Conservation (phyloP, 2,113 vertebrate genomes). For the Alectura lathami region DNA sequence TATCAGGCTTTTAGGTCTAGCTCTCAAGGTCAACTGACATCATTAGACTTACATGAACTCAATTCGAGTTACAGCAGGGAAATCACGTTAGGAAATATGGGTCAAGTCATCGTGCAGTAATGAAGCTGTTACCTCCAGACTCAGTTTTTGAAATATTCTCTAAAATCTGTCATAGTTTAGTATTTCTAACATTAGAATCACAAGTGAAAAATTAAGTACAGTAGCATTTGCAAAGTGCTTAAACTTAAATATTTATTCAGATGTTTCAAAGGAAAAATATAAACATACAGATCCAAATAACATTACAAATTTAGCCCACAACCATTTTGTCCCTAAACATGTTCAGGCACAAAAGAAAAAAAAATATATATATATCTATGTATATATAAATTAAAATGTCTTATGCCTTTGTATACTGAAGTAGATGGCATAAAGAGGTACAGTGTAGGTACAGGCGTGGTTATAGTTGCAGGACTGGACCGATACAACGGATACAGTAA, state of each 20-base stretch:
- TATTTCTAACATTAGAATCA: background rate
- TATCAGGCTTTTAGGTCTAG: conserved; percentile 76
- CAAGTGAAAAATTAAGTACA: background rate
- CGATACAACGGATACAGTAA: background rate
- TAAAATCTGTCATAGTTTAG: conserved; percentile 8
- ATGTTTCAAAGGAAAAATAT: background rate
- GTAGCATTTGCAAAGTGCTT: background rate
- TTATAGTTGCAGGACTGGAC: background rate
- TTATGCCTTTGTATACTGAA: background rate
- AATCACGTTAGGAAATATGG: conserved; percentile 81
- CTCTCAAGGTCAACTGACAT: conserved; percentile 82
- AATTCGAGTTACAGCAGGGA: conserved; percentile 80
- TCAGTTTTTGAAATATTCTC: conserved; percentile 47
- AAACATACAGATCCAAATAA: background rate
- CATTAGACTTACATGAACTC: conserved; percentile 81
- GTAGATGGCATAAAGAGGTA: background rate
- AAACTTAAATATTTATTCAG: background rate
- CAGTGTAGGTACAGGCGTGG: background rate
- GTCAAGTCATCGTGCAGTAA: conserved; percentile 75
- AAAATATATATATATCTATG: no score
- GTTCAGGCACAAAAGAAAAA: no score
- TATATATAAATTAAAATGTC: background rate
- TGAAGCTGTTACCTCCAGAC: conserved; percentile 74
- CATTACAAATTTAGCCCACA: background rate
- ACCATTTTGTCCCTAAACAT: background rate